phyloP scores from a whole-genome alignment of 2,797 vertebrate species.

The Numenius phaeopus region DNA sequence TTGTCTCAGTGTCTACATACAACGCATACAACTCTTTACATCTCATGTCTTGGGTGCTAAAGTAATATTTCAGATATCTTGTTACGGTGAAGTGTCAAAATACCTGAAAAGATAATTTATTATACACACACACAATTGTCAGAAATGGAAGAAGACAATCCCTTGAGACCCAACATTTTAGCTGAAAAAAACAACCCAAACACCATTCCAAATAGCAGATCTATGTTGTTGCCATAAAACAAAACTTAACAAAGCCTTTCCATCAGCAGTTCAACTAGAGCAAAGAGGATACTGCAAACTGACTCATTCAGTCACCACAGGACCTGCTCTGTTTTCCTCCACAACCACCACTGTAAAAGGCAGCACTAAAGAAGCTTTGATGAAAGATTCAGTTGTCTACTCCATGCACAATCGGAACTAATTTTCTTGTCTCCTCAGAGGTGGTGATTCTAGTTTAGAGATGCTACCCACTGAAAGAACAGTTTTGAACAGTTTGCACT shows the following conservation, averaged over 20 bases:
- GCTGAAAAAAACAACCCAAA: neutral
- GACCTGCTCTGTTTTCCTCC: neutral
- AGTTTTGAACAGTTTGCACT: neutral
- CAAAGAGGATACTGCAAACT: neutral
- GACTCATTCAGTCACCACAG: neutral
- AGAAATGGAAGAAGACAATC: neutral
- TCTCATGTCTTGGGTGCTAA: neutral
- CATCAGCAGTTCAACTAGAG: neutral
- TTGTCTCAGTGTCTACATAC: neutral
- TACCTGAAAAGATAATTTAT: neutral
- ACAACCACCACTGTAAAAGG: neutral
- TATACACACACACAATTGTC: neutral
- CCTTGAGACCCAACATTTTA: neutral
- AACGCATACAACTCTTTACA: neutral
- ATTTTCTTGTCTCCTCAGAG: neutral
- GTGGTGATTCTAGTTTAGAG: neutral
- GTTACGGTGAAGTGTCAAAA: neutral
- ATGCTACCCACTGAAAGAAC: neutral
- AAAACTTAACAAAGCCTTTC: neutral
- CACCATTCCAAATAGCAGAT: neutral
- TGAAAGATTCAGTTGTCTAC: neutral
- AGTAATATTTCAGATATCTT: neutral
- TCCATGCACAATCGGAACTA: rapidly evolving
- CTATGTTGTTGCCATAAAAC: neutral
- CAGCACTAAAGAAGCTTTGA: neutral